Base-by-base conservation (phyloP, 2,797 vertebrate species). In the Phataginus tetradactyla region DNA sequence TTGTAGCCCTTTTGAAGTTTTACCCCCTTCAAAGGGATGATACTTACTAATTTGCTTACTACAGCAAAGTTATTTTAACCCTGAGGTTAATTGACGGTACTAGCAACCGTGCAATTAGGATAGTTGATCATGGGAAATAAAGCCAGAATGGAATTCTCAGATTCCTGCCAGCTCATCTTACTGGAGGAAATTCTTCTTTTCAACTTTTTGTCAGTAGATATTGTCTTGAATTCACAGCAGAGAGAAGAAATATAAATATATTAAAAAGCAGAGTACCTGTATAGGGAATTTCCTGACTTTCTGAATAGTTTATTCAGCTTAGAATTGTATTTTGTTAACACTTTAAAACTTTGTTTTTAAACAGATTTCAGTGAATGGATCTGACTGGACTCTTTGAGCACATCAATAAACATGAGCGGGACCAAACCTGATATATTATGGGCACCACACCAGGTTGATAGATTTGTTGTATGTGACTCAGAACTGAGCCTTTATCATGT, bases 361-460 rank as follows among this genome's bases (percentile, higher is more conserved):
- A 57, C 97, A 97, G 98, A 85, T 85, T 94, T 64, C 20, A 61
- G 42, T 98, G 98, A 93, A 98, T 98, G 98, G 98, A 98, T 86
- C 86, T 97, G 94, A 97, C 93, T 97, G 96, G 96, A 97, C 55
- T 84, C 68, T 93, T 96, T 86, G 96, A 90, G 13, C 55, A 55
- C 61, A 29, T 51, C 64, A 39, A 1, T 93, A 98, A 99, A 94
- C 97, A 99, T 99, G 99, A 99, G 99, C 55, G 99, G 99, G 96
- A 99, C 99, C 78, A 99, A 99, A 96, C 99, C 99, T 1, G 99
- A 99, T 96, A 99, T 99, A 98, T 98, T 99, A 85, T 99, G 99
- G 99, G 99, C 99, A 29, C 99, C 99, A 0, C 99, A 99, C 98
- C 99, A 99, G 0, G 99, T 99, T 5, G 99, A 99, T 98, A 99